These are phyloP conservation scores for Crepidodera aurea DNA, from an alignment of 2,888 invertebrate genomes.

Conservation along the genomic window DNA sequence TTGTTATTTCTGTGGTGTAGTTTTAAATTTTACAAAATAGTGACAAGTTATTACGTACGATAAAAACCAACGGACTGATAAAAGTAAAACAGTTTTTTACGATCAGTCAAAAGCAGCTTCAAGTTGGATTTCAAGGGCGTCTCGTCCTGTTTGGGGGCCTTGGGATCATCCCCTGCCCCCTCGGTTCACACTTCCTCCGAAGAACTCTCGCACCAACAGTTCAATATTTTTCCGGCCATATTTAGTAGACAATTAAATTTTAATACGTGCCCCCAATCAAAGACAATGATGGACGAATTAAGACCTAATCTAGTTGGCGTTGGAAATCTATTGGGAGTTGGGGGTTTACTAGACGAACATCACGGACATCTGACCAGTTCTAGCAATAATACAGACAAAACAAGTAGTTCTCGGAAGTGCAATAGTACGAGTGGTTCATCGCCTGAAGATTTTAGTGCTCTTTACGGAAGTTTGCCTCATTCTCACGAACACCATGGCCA, in stretches of 20 bases:
- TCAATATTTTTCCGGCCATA: slow-evolving; percentile 91
- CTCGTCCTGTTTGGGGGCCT: slow-evolving; percentile 71
- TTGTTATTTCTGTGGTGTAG: too few relatives aligned
- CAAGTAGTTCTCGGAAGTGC: slow-evolving; percentile 72
- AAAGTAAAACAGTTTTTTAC: neutral
- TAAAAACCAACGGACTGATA: neutral
- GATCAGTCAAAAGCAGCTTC: slow-evolving; percentile 62
- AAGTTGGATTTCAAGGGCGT: slow-evolving; percentile 87
- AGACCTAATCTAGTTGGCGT: slow-evolving; percentile 83
- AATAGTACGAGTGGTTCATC: slow-evolving; percentile 78
- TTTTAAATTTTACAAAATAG: neutral
- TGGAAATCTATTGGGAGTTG: slow-evolving; percentile 79
- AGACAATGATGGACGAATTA: slow-evolving; percentile 83
- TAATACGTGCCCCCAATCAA: slow-evolving; percentile 74
- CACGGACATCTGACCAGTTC: slow-evolving; percentile 65
- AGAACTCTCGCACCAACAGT: slow-evolving; percentile 77
- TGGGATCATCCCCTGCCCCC: slow-evolving; percentile 68
- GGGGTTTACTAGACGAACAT: slow-evolving; percentile 82
- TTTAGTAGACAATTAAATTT: slow-evolving; percentile 90
- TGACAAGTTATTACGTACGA: too few relatives aligned
- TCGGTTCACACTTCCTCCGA: slow-evolving; percentile 58
- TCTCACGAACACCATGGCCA: slow-evolving; percentile 65
- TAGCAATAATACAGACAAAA: slow-evolving; percentile 56
- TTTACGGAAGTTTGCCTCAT: slow-evolving; percentile 72
- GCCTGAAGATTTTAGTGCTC: slow-evolving; percentile 87